Conservation (phyloP, 2,797 vertebrate genomes). For the Sebastiscus tertius region DNA sequence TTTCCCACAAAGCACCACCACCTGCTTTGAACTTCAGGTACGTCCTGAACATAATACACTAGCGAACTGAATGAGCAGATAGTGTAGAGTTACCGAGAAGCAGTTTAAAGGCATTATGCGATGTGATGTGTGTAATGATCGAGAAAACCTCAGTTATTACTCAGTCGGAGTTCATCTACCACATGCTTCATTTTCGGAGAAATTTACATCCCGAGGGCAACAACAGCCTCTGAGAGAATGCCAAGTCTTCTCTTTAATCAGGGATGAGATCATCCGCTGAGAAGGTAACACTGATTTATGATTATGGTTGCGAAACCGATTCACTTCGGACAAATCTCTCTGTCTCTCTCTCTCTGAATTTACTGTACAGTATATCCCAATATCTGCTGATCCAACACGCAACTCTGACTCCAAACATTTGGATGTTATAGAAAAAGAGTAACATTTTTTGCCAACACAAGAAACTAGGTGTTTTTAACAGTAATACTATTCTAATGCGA, state of each 20-base stretch:
- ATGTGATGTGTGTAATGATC: background rate
- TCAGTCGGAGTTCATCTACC: background rate
- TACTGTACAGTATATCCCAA: background rate
- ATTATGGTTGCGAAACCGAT: background rate
- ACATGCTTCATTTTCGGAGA: background rate
- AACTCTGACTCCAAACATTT: background rate
- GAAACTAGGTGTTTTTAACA: background rate
- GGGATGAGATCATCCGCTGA: background rate
- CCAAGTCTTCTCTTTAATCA: conserved; percentile 10
- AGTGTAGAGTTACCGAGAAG: background rate
- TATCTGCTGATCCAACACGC: background rate
- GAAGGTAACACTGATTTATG: background rate
- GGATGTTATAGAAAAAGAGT: background rate
- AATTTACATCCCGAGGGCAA: background rate
- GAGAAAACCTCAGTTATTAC: background rate
- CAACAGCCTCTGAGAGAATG: background rate
- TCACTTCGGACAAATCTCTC: background rate
- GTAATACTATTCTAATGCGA: background rate
- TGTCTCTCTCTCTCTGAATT: background rate
- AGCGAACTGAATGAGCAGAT: background rate
- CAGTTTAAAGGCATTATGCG: background rate
- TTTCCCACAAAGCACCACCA: background rate
- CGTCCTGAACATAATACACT: background rate
- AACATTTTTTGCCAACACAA: background rate
- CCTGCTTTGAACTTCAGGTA: background rate